A percentile compares a stretch with the other conserved stretches of the same genome.
Conservation (phyloP, 2,797 vertebrate genomes). For the Mionectes olivaceus region DNA sequence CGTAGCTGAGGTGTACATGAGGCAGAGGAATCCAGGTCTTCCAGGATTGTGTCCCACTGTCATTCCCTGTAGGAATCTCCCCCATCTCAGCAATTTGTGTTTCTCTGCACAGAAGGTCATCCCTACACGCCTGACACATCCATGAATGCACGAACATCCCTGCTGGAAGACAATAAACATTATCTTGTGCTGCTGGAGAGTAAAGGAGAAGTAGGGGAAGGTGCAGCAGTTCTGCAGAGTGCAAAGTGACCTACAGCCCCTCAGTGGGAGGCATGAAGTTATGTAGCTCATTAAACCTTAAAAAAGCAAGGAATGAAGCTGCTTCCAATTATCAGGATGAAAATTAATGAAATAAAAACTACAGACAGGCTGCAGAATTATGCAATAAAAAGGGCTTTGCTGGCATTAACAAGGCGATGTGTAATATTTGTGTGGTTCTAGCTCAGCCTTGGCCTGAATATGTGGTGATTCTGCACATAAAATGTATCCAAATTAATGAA, state of each 20-base stretch:
- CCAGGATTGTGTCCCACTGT: fast-evolving
- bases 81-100: background rate
- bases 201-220: constrained; percentile 4
- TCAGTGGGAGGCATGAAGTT: constrained; percentile 75
- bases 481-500: constrained; percentile 73
- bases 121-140: fast-evolving
- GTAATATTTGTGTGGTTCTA: constrained; percentile 72
- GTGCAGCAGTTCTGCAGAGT: constrained; percentile 49
- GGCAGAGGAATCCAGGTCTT: background rate
- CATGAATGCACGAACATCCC: background rate
- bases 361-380: constrained; percentile 70
- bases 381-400: constrained; percentile 76
- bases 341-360: constrained; percentile 80
- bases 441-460: constrained; percentile 61
- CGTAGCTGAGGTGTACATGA: background rate
- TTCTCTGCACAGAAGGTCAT: background rate
- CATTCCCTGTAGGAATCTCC: background rate
- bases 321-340: constrained; percentile 83
- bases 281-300: constrained; percentile 81
- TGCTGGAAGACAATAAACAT: background rate
- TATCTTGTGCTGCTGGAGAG: background rate
- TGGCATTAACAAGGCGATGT: constrained; percentile 66
- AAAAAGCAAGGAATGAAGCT: constrained; percentile 77
- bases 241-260: constrained; percentile 69
- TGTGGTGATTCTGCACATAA: constrained; percentile 60